Percentiles rank a stretch among this genome's conserved stretches.
Evolutionary conservation across 2,888 invertebrate genomes (phyloP).

Genomic region (Bibio marci): DNA sequence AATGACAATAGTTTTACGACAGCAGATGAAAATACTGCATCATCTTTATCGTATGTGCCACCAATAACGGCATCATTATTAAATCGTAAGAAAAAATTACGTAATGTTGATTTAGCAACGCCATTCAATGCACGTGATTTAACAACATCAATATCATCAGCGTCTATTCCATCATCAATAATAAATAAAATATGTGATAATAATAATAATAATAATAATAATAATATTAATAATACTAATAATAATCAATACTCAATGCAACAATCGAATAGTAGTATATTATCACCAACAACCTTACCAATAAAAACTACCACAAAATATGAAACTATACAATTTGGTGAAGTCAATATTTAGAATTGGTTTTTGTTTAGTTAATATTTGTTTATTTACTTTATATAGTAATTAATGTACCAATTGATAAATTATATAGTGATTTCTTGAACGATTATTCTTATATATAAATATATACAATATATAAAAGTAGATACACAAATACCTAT

Average conservation of each 20-base stretch:
- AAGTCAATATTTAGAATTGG: slow-evolving; percentile 26
- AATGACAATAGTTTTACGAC: slow-evolving; percentile 11
- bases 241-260: neutral
- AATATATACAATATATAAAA: too few relatives aligned
- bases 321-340: slow-evolving; percentile 46
- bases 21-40: slow-evolving; percentile 7
- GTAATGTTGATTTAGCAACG: neutral
- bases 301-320: slow-evolving; percentile 37
- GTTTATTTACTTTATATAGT: too few relatives aligned
- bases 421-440: too few relatives aligned
- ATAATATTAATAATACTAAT: slow-evolving; percentile 3
- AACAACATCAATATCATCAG: neutral
- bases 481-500: too few relatives aligned
- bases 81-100: slow-evolving; percentile 4
- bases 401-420: too few relatives aligned
- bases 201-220: slow-evolving; percentile 2
- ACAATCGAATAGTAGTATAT: neutral
- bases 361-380: too few relatives aligned
- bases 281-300: slow-evolving; percentile 7
- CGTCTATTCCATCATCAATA: neutral
- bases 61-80: slow-evolving; percentile 7
- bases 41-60: slow-evolving; percentile 14
- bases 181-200: neutral
- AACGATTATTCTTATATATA: too few relatives aligned
- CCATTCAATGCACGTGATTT: neutral